Conservation (phyloP, 2,888 invertebrate genomes). For the Conomelus anceps region DNA sequence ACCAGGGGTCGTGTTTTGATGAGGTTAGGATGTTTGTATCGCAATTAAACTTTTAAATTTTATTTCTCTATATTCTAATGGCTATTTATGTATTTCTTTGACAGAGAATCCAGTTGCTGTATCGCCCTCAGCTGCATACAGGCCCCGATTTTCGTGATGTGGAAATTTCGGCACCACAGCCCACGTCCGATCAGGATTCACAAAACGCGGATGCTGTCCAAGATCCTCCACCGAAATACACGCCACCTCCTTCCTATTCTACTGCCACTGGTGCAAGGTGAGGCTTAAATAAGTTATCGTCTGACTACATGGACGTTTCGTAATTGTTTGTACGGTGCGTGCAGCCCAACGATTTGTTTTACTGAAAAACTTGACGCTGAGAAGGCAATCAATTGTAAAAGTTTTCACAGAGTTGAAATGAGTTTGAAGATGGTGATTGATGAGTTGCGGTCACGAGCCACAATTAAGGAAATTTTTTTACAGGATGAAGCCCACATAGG, state of each 20-base stretch:
- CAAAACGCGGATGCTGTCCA: conserved; percentile 33
- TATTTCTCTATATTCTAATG: background rate
- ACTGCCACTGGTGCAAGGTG: conserved; percentile 76
- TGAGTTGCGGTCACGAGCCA: too few species aligned
- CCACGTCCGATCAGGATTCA: conserved; percentile 6
- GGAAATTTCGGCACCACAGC: background rate
- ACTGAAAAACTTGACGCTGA: too few species aligned
- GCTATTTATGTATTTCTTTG: conserved; percentile 34
- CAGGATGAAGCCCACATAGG: too few species aligned
- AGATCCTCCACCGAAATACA: conserved; percentile 66
- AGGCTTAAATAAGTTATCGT: background rate
- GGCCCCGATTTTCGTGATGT: conserved; percentile 14
- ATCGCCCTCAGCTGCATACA: conserved; percentile 61
- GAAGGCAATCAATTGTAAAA: too few species aligned
- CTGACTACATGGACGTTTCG: background rate
- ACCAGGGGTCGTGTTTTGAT: too few species aligned
- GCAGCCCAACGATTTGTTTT: too few species aligned
- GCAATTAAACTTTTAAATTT: too few species aligned
- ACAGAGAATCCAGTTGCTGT: conserved; percentile 75
- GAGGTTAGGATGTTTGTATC: too few species aligned
- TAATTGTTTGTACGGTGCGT: too few species aligned
- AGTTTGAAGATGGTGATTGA: too few species aligned
- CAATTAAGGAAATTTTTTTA: too few species aligned
- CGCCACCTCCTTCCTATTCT: conserved; percentile 87
- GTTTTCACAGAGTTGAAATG: too few species aligned